phyloP scores from a whole-genome alignment of 2,888 invertebrate genomes.

The Dioctria rufipes region DNA sequence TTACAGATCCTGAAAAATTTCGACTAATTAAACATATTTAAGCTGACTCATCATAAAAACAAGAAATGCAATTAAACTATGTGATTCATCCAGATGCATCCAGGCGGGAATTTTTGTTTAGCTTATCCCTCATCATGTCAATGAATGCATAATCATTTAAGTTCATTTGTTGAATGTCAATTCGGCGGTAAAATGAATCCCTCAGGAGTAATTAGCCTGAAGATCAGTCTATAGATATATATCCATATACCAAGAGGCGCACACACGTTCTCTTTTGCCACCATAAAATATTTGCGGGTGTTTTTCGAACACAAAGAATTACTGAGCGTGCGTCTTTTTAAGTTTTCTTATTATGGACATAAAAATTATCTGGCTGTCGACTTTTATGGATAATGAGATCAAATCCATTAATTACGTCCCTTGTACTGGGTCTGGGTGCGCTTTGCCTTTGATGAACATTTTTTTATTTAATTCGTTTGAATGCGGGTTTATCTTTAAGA shows the following conservation, averaged over 20 bases:
- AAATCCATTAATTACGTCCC: constrained; percentile 7
- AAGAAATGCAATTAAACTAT: too few species aligned
- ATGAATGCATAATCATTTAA: neutral
- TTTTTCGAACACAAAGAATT: constrained; percentile 1
- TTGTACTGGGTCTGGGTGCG: neutral
- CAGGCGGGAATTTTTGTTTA: neutral
- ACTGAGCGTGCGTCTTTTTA: neutral
- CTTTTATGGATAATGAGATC: neutral
- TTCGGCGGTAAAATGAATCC: neutral
- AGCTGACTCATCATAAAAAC: too few species aligned
- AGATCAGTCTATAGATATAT: neutral
- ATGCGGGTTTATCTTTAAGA: neutral
- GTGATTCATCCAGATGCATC: neutral
- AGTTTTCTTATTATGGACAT: neutral
- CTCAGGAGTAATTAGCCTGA: neutral
- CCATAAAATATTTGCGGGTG: constrained; percentile 13
- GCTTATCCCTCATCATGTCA: neutral
- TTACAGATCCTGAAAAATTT: too few species aligned
- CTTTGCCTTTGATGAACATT: neutral
- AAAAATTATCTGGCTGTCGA: constrained; percentile 4
- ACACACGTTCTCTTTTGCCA: neutral
- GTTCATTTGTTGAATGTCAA: neutral
- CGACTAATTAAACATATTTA: too few species aligned
- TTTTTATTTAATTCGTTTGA: neutral
- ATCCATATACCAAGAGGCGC: neutral